Evolutionary conservation across 1,140 invertebrate genomes (phyloP).

Genomic region (Caenorhabditis latens): DNA sequence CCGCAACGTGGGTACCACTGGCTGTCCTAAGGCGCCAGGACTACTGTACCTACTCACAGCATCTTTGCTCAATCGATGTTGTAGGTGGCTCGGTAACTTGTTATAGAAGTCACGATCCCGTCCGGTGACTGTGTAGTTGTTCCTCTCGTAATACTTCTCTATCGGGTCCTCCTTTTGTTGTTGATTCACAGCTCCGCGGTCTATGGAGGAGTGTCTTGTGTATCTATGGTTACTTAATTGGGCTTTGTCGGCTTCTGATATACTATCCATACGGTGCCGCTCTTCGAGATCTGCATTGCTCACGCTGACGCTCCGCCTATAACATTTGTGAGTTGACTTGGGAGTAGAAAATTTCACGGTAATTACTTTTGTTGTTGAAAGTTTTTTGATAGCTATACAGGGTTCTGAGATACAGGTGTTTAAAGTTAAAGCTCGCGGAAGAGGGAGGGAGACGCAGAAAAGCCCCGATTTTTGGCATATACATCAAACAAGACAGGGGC

Average conservation of each 20-base stretch:
- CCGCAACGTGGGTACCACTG: constrained; percentile 2
- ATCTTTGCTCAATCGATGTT: background rate
- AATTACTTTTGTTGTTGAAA: no score
- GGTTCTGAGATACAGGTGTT: no score
- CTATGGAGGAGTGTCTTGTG: constrained; percentile 10
- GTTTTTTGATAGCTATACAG: no score
- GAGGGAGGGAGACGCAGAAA: no score
- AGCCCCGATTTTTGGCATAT: no score
- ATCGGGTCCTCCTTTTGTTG: constrained; percentile 4
- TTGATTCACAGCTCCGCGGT: background rate
- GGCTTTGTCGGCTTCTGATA: background rate
- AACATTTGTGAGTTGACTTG: background rate
- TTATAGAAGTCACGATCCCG: constrained; percentile 1
- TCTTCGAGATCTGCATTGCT: constrained; percentile 18
- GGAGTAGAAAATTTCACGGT: no score
- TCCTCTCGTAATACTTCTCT: constrained; percentile 40
- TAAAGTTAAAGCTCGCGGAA: no score
- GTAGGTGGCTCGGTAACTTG: constrained; percentile 6
- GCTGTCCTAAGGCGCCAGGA: constrained; percentile 2
- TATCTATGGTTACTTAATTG: constrained; percentile 17
- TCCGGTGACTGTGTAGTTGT: constrained; percentile 37
- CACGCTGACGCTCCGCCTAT: constrained; percentile 2
- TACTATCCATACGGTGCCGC: background rate
- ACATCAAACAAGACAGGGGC: no score
- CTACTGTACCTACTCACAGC: background rate